Percentiles rank a stretch among this genome's conserved stretches.
These are phyloP conservation scores for Cheirogaleus medius DNA, from an alignment of 2,113 vertebrate species.

Conservation along the genomic window DNA sequence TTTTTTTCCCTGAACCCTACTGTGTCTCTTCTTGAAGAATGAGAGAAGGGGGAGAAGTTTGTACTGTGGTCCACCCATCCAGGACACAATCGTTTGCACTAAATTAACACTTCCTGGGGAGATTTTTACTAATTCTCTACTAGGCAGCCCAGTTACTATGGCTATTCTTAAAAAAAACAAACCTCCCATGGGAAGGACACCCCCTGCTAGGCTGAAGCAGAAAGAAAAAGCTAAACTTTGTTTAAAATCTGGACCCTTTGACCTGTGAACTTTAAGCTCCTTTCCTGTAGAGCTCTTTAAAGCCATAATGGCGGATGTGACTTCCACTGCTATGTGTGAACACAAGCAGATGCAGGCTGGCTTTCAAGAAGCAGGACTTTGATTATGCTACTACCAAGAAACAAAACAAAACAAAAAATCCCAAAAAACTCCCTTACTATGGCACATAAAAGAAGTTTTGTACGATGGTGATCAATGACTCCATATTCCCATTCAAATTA, in stretches of 20 bases:
- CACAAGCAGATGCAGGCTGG: background rate
- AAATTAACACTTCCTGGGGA: conserved; percentile 44
- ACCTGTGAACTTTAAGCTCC: conserved; percentile 27
- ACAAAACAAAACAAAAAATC: background rate
- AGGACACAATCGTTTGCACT: background rate
- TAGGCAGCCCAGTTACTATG: conserved; percentile 22
- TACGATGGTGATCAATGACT: background rate
- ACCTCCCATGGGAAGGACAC: background rate
- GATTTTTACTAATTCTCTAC: conserved; percentile 23
- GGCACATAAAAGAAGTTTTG: background rate
- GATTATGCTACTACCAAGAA: background rate
- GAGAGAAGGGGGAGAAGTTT: background rate
- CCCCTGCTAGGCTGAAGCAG: conserved; percentile 33
- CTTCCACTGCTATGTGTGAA: background rate
- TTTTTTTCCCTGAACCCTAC: conserved; percentile 44
- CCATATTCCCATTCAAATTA: background rate
- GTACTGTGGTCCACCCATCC: background rate
- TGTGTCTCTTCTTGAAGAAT: background rate
- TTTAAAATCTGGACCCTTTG: conserved; percentile 60
- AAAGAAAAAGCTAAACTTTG: conserved; percentile 51
- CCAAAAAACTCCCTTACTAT: background rate
- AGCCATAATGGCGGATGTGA: background rate
- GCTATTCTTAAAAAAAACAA: conserved; percentile 28
- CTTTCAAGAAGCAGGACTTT: background rate
- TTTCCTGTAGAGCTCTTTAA: conserved; percentile 32